Base-by-base conservation (phyloP, 2,797 vertebrate genomes). In the Semaprochilodus insignis region DNA sequence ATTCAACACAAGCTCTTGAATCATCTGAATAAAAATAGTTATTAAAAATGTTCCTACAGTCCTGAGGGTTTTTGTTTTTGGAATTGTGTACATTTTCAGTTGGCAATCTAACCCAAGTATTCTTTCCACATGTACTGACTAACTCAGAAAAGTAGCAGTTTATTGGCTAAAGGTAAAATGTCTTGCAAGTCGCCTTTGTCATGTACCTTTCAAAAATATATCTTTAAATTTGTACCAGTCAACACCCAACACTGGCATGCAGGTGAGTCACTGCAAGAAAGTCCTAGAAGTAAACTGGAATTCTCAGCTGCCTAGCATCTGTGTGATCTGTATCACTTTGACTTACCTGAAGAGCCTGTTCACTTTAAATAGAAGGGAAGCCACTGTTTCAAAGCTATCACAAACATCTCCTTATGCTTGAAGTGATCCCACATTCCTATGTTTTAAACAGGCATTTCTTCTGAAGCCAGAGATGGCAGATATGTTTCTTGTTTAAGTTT, bases 161-260 rank as follows among this genome's bases (percentile, higher is more conserved):
- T 48, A 48, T 48, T 48, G 44, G 44, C 44, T 48, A 1, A 10
- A 13, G 10, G 8, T 48, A 66, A 65, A 65, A 31, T 23, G 25
- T 34, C 25, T 16, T 16, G 14, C 3, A 15, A 63, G 3, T 2
- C 23, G 31, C 31, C 25, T 34, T 66, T 48, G 10, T 13, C 1
- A 10, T 13, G 1, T 48, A 11, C 0, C 11, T 48, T 48, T 48
- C 44, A 48, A 48, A 48, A 48, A 48, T 48, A 48, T 48, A 48
- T 10, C 44, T 65, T 60, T 60, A 44, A 44, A 6, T 60, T 23
- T 51, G n/a, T 17, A 16, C 11, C 7, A 31, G 78, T 63, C 71
- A 63, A 83, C 57, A 55, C 81, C 63, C 78, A 44, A 27, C 16
- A 3, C 57, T 77, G 81, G 54, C 67, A 84, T 74, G 62, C 80